Evolutionary conservation across 2,888 invertebrate genomes (phyloP).

Genomic region (Xestia c-nigrum): DNA sequence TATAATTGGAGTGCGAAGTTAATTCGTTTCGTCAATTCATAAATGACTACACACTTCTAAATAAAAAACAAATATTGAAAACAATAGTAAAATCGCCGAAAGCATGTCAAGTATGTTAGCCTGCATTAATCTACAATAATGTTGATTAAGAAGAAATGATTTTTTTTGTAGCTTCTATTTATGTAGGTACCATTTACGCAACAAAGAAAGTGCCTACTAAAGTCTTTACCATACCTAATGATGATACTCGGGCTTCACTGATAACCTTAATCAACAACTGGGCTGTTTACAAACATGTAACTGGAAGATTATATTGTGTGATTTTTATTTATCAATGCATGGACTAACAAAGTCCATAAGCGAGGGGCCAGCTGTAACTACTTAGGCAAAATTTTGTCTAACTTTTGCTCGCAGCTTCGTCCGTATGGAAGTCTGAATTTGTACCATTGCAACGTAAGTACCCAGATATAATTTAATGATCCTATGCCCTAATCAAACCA

Average conservation of each 20-base stretch:
- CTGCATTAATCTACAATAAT: neutral
- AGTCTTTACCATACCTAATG: neutral
- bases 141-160: neutral
- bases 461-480: neutral
- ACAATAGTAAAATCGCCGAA: neutral
- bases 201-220: neutral
- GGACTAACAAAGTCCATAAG: neutral
- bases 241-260: neutral
- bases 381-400: neutral
- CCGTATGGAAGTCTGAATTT: neutral
- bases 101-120: neutral
- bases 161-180: neutral
- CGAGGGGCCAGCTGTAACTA: neutral
- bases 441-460: neutral
- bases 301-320: neutral
- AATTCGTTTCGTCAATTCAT: neutral
- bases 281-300: slow-evolving; percentile 5
- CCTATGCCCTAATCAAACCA: neutral
- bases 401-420: neutral
- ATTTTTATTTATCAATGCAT: slow-evolving; percentile 2
- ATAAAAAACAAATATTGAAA: neutral
- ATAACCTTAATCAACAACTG: slow-evolving; percentile 2
- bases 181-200: neutral
- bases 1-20: neutral
- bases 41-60: neutral